Evolutionary conservation across 2,888 invertebrate species (phyloP), one percentile per base, ranked within the genome.

Genomic region (Embidobia sp.): DNA sequence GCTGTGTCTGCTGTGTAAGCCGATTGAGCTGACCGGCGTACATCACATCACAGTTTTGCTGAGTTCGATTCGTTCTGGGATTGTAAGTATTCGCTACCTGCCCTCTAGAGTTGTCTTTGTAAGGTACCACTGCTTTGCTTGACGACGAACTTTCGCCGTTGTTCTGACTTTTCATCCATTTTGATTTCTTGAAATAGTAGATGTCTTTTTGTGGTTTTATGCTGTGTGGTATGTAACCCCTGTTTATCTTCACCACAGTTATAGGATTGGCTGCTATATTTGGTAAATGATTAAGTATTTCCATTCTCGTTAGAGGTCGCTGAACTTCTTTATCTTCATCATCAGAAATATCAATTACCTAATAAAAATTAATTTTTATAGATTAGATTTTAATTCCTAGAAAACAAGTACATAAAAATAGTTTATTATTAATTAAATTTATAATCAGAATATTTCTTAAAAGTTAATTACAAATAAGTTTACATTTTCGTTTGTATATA

Each of bases 281-380:
- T 18, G 89, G 89, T 37, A 89, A 70, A n/a, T 83, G 79, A 74
- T 88, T 86, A 13, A 89, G 78, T 70, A 89, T 84, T 44, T 89
- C 88, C 84, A 84, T 84, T 57, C 86, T 81, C 2, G 88, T 82
- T 82, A 86, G 78, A 2, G 82, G 82, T 2, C 76, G 77, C 0
- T 85, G 86, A 18, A 87, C 82, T 76, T 87, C 86, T 72, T 89
- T 85, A 44, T 88, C 83, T 37, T 89, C 89, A 31, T 89, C 89
- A 26, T 89, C 89, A 0, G 89, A 89, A 16, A 89, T 79, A 69
- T 89, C 88, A 33, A 89, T 89, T 1, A 88, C 80, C 88, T 88
- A 27, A 6, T n/a, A n/a, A n/a, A 42, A 42, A 42, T 42, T n/a
- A n/a, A n/a, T n/a, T n/a, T n/a, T n/a, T n/a, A n/a, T n/a, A n/a